Percentiles rank a stretch among this genome's conserved stretches.
These are phyloP conservation scores for Conus canariensis DNA, from an alignment of 2,888 invertebrate genomes.

Conservation along the genomic window DNA sequence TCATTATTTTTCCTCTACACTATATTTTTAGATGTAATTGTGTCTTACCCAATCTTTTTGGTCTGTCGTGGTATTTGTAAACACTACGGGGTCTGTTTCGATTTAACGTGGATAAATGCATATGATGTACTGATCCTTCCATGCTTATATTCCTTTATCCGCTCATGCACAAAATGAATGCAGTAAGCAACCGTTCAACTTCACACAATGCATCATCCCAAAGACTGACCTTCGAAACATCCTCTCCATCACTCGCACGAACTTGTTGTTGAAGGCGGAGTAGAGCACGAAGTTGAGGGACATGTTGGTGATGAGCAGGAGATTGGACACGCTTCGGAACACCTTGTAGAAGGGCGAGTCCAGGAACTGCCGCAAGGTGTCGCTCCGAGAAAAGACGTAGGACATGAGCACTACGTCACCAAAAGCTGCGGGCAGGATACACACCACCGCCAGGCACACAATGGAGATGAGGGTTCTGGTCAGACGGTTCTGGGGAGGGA, in stretches of 20 bases:
- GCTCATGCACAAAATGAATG: too few relatives aligned
- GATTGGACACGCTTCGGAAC: constrained; percentile 65
- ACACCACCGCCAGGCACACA: constrained; percentile 71
- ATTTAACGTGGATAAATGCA: too few relatives aligned
- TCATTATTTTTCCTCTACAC: too few relatives aligned
- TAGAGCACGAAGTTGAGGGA: constrained; percentile 75
- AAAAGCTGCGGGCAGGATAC: constrained; percentile 72
- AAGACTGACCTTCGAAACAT: constrained; percentile 56
- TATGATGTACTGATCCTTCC: too few relatives aligned
- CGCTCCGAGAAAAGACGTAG: constrained; percentile 1
- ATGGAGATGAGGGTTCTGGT: constrained; percentile 73
- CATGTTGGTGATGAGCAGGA: constrained; percentile 69
- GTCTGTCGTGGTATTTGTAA: too few relatives aligned
- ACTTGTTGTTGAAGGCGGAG: constrained; percentile 73
- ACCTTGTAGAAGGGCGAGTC: constrained; percentile 60
- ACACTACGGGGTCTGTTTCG: too few relatives aligned
- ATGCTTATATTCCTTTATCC: too few relatives aligned
- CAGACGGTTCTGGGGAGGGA: constrained; percentile 53
- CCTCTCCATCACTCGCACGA: constrained; percentile 63
- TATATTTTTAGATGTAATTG: too few relatives aligned
- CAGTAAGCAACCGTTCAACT: too few relatives aligned
- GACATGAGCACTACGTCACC: constrained; percentile 56
- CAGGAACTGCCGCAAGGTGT: constrained; percentile 53
- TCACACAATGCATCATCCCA: background rate
- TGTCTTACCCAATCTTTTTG: too few relatives aligned